phyloP scores from a whole-genome alignment of 2,888 invertebrate genomes.

The Heterodera filipjevi region DNA sequence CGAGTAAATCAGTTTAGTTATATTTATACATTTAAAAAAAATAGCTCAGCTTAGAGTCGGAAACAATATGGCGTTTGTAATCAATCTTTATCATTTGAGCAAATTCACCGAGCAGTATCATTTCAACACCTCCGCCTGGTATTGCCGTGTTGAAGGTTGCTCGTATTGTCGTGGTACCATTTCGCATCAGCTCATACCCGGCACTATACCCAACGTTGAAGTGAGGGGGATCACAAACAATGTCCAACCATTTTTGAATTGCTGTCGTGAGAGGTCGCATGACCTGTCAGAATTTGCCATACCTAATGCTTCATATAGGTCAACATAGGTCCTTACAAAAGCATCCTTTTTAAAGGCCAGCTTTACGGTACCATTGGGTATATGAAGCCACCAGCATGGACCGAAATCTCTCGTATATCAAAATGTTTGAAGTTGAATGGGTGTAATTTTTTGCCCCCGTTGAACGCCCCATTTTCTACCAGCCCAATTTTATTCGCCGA shows the following conservation, averaged over 20 bases:
- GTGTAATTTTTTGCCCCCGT: conserved; percentile 22
- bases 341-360: conserved; percentile 16
- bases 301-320: conserved; percentile 24
- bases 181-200: conserved; percentile 35
- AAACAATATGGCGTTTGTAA: conserved; percentile 20
- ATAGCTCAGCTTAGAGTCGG: conserved; percentile 22
- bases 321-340: conserved; percentile 30
- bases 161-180: conserved; percentile 28
- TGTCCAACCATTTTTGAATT: conserved; percentile 28
- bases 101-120: conserved; percentile 35
- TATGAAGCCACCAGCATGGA: conserved; percentile 26
- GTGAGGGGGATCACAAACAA: conserved; percentile 33
- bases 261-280: conserved; percentile 15
- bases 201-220: conserved; percentile 31
- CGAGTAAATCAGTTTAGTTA: background rate
- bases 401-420: conserved; percentile 28
- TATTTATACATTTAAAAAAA: background rate
- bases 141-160: conserved; percentile 26
- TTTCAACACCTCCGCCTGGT: conserved; percentile 27
- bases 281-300: conserved; percentile 19
- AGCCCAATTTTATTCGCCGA: conserved; percentile 33
- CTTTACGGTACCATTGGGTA: conserved; percentile 36
- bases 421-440: conserved; percentile 41
- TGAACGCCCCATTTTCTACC: conserved; percentile 26
- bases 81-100: conserved; percentile 36